These are phyloP conservation scores for Penelope pileata DNA, from an alignment of 2,113 vertebrate genomes.

Conservation along the genomic window DNA sequence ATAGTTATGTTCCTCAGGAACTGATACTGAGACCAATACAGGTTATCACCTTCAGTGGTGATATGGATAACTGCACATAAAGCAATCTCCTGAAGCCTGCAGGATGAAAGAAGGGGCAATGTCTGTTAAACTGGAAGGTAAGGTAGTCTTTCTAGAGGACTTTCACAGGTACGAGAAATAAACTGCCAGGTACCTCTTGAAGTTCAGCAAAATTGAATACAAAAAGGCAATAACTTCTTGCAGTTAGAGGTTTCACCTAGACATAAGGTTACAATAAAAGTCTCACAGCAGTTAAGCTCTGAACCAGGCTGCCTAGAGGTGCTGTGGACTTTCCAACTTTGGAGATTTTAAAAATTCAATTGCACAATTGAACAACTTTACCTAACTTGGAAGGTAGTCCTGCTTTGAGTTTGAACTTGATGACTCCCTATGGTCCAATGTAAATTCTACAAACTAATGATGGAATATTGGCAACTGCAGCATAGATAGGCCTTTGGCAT, in stretches of 20 bases:
- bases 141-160: background rate
- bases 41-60: background rate
- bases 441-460: background rate
- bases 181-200: background rate
- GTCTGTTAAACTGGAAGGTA: background rate
- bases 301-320: background rate
- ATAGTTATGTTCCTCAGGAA: background rate
- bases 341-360: background rate
- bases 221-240: background rate
- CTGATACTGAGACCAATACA: background rate
- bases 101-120: background rate
- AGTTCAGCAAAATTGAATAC: background rate
- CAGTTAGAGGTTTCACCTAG: background rate
- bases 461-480: background rate
- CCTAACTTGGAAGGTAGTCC: background rate
- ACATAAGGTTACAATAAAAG: background rate
- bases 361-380: background rate
- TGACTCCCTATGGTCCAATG: background rate
- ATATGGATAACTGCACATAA: background rate
- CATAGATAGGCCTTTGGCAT: background rate
- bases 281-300: background rate
- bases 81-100: background rate
- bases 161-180: background rate
- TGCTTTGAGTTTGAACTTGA: background rate
- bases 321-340: background rate